Percentiles rank a stretch among this genome's conserved stretches.
Conservation (phyloP, 2,888 invertebrate species). For the Charanyca ferruginea region DNA sequence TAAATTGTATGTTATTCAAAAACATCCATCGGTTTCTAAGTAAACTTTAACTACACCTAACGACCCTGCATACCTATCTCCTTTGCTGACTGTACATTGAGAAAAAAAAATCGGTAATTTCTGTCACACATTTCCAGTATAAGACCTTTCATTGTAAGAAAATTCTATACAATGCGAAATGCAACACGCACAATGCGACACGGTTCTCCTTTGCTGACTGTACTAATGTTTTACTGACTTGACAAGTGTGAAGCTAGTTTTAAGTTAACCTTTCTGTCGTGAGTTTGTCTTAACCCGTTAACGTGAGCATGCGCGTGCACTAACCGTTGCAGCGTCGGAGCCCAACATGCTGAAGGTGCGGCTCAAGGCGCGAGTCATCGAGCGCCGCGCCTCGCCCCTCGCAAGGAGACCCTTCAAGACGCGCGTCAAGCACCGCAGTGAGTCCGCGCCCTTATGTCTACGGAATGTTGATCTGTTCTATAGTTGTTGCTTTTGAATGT, state of each 20-base stretch:
- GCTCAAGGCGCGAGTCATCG: constrained; percentile 98
- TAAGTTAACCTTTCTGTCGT: constrained; percentile 28
- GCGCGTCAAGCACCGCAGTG: constrained; percentile 92
- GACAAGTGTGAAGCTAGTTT: not conserved
- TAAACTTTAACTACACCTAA: too few relatives aligned
- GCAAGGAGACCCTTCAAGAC: constrained; percentile 95
- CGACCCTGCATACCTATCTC: too few relatives aligned
- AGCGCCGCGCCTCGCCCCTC: constrained; percentile 98
- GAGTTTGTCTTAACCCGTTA: constrained; percentile 35
- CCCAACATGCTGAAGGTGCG: constrained; percentile 98
- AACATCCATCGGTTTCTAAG: too few relatives aligned
- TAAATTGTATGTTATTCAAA: too few relatives aligned
- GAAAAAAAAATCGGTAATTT: too few relatives aligned
- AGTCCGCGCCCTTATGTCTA: constrained; percentile 67
- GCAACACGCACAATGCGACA: too few relatives aligned
- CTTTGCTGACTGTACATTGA: too few relatives aligned
- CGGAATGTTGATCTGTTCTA: constrained; percentile 15
- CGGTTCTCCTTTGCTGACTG: too few relatives aligned
- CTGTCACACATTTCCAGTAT: too few relatives aligned
- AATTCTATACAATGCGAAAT: too few relatives aligned
- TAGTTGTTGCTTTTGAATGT: constrained; percentile 33
- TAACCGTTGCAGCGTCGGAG: constrained; percentile 95
- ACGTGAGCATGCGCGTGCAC: constrained; percentile 80
- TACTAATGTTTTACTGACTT: not conserved
- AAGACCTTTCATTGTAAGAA: too few relatives aligned